phyloP scores from a whole-genome alignment of 2,888 invertebrate species.

The Eretmocerus hayati region DNA sequence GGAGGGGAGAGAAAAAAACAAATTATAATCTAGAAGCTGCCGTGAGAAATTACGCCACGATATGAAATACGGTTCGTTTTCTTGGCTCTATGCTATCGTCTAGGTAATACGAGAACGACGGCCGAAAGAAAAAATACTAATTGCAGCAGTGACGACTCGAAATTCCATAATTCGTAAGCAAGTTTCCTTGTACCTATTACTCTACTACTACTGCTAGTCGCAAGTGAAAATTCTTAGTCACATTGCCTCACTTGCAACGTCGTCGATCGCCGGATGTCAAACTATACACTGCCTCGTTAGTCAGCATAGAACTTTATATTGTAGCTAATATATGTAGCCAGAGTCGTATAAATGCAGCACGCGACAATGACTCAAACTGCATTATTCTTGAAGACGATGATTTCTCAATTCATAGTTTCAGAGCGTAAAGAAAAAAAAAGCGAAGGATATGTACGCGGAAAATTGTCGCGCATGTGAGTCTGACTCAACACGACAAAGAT shows the following conservation, averaged over 20 bases:
- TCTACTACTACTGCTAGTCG: no score
- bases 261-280: constrained; percentile 12
- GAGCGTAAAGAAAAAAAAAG: background rate
- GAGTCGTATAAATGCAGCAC: no score
- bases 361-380: constrained; percentile 14
- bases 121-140: constrained; percentile 8
- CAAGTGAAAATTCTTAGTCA: constrained; percentile 19
- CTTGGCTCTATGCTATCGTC: background rate
- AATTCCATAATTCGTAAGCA: constrained; percentile 22
- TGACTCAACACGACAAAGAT: no score
- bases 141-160: constrained; percentile 14
- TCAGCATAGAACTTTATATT: no score
- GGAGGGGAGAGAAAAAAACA: no score
- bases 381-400: constrained; percentile 1
- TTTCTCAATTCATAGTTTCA: background rate
- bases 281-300: background rate
- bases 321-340: no score
- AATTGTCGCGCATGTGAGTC: background rate
- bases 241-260: constrained; percentile 8
- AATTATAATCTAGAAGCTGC: no score
- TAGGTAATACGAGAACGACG: background rate
- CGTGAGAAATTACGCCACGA: background rate
- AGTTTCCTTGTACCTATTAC: constrained; percentile 20
- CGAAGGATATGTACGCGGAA: background rate
- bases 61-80: constrained; percentile 2